Percentiles rank a stretch among this genome's conserved stretches.
Evolutionary conservation across 1,140 invertebrate species (phyloP).

Genomic region (Aphis gossypii): DNA sequence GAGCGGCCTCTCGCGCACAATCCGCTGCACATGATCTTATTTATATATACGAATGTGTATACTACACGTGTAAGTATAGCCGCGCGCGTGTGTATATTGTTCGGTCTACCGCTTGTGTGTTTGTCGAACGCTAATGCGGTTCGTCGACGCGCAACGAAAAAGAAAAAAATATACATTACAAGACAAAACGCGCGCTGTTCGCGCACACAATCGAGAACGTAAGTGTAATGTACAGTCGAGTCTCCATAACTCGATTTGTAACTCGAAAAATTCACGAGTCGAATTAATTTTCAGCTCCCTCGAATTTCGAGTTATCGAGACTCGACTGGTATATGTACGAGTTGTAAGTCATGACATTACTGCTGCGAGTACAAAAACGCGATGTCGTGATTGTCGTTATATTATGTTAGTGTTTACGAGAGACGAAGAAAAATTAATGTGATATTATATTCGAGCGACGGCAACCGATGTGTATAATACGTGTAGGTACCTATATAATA

Average conservation of each 20-base stretch:
- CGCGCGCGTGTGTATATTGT: not conserved
- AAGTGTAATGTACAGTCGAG: no score
- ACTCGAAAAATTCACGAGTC: no score
- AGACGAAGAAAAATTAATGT: not conserved
- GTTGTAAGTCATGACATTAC: not conserved
- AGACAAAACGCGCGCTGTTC: constrained; percentile 34
- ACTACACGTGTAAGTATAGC: not conserved
- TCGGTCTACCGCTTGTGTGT: constrained; percentile 44
- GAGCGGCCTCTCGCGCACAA: not conserved
- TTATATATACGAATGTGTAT: not conserved
- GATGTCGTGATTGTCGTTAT: not conserved
- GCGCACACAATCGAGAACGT: not conserved
- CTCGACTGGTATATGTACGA: no score
- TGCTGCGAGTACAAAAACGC: not conserved
- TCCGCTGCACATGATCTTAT: not conserved
- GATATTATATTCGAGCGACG: not conserved
- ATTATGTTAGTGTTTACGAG: not conserved
- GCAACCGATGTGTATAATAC: not conserved
- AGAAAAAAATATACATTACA: not conserved
- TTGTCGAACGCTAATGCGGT: constrained; percentile 53
- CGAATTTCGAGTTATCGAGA: no score
- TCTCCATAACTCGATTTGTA: no score
- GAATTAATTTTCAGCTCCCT: no score
- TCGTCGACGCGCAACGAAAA: not conserved
- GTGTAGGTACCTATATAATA: no score